These are phyloP conservation scores for Eufriesea mexicana DNA, from an alignment of 1,140 invertebrate genomes.

Conservation along the genomic window DNA sequence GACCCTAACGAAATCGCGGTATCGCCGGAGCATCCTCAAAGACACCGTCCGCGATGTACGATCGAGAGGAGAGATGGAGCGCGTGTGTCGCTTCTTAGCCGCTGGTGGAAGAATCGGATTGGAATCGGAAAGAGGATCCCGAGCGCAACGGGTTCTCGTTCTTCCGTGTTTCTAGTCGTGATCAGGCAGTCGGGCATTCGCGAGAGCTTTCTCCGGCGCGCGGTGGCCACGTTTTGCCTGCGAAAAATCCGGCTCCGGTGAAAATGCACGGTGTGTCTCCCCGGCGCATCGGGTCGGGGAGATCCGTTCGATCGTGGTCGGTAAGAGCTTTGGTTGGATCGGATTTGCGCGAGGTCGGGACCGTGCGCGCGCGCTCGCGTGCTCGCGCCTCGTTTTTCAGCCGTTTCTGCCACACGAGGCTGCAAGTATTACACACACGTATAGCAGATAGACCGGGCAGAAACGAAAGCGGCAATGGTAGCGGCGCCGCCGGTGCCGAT, in stretches of 20 bases:
- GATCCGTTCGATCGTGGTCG: not conserved
- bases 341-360: slow-evolving; percentile 42
- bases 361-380: not conserved
- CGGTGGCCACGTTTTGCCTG: slow-evolving; percentile 49
- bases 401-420: not conserved
- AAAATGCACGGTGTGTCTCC: slow-evolving; percentile 37
- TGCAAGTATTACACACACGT: not conserved
- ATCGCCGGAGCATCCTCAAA: no score
- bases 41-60: not conserved
- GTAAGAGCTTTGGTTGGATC: not conserved
- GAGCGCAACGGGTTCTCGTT: slow-evolving; percentile 9
- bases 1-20: no score
- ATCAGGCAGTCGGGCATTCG: slow-evolving; percentile 23
- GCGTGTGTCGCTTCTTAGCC: not conserved
- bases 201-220: slow-evolving; percentile 59
- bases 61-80: no score
- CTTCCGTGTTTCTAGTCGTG: slow-evolving; percentile 67
- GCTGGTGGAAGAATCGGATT: not conserved
- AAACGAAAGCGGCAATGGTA: slow-evolving; percentile 67
- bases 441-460: not conserved
- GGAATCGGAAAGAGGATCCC: not conserved
- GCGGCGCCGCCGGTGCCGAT: not conserved
- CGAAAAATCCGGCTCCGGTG: slow-evolving; percentile 57
- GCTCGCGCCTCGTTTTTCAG: slow-evolving; percentile 39
- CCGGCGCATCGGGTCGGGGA: not conserved